Evolutionary conservation across 2,113 vertebrate genomes (phyloP), one percentile per base, ranked within the genome.

Genomic region (Platysteira castanea): DNA sequence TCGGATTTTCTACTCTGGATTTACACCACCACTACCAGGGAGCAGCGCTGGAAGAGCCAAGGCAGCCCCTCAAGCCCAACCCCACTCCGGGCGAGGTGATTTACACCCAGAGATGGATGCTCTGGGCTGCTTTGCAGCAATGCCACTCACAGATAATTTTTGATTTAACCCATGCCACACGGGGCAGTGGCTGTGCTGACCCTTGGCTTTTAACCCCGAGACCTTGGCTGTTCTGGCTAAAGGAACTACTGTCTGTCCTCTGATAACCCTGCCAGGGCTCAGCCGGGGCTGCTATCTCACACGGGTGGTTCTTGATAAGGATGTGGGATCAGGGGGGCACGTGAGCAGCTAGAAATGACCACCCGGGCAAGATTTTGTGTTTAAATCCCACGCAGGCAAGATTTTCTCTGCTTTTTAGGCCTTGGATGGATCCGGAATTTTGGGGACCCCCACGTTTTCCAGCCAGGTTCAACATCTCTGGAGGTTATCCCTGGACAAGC

Each of bases 111-210:
- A 24, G 87, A 90, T 94, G 82, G 91, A 96, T 92, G 74, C 53
- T 50, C 70, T 20, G 21, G 8, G 89, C 94, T 84, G 50, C 63
- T 91, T 52, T 39, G 85, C 78, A 89, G 91, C 68, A 90, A 33
- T 35, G 96, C 97, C 91, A 92, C 94, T 96, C 86, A 18, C 15
- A 54, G 96, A 95, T 96, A 92, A 94, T 73, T 89, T 79, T 96
- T 88, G 93, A 97, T 97, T 98, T 96, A 98, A 98, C 96, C 97
- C 96, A 95, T 98, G 94, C 97, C 97, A 74, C 97, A 91, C 77
- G 92, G 95, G 94, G 96, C 74, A 26, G 95, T 60, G 93, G 87
- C 63, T 35, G 87, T 24, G 52, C 87, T 98, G 97, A 98, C 98
- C 98, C 96, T 89, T 97, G 97, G 93, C 98, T 95, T 96, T 97